Evolutionary conservation across 2,888 invertebrate genomes (phyloP), one percentile per base, ranked within the genome.

Genomic region (Sarcophaga variegata): DNA sequence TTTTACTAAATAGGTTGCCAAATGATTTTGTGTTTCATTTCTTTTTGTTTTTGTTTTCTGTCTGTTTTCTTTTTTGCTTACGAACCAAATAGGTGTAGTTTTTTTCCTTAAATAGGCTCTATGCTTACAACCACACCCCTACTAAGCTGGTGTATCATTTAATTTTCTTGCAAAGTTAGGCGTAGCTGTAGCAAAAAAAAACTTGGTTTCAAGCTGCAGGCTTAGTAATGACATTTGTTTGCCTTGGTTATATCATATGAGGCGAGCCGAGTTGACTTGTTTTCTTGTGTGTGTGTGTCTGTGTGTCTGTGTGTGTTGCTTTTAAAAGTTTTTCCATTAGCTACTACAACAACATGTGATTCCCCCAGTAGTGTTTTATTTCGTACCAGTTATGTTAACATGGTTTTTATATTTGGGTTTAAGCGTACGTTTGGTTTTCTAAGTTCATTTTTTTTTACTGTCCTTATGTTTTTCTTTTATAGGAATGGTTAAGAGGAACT

Each of bases 111-210:
- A 78, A 70, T 71, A 45, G 76, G 71, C 81, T 83, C 45, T 27
- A 59, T 67, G 82, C 80, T 72, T 83, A 75, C 78, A 76, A 79
- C 71, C 87, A 87, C 87, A 87, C 87, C 87, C 87, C 84, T 84
- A 79, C 76, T 64, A 25, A 60, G 70, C 59, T 77, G 74, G 54
- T 67, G 20, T 63, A n/a, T 76, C 25, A 47, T 70, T 62, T 25
- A 76, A 70, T 47, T 75, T 66, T 37, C 37, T 54, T 67, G 5
- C 49, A 74, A 71, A 74, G 77, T 64, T 49, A 84, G 87, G 87
- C 79, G 84, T 84, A 79, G 67, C 76, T 84, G 59, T 79, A 78
- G 76, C 79, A 75, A 87, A 87, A 60, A 37, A 60, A 37, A 37
- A 37, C 37, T 62, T 83, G 49, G 45, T 22, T 62, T 25, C 2